Base-by-base conservation (phyloP, 1,140 invertebrate genomes). In the Laodelphax striatellus region DNA sequence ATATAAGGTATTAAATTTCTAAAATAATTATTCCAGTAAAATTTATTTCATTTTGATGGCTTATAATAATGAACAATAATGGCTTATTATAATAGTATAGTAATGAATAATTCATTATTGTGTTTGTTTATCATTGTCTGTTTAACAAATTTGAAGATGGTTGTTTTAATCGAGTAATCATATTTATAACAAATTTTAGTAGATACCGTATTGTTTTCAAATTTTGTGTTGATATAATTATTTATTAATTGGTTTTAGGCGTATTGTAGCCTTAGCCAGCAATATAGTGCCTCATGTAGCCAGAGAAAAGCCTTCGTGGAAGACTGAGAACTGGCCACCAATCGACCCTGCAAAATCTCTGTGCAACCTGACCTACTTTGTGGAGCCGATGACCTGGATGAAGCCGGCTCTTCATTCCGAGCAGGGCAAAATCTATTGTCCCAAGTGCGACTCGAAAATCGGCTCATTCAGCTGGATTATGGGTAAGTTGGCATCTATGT, bases 311-410 rank as follows among this genome's bases (percentile, higher is more conserved):
- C 76, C 73, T 60, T 71, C 73, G 43, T 79, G 75, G 77, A 72
- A 73, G 31, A 72, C 75, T 60, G 63, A 75, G 46, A 57, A 62
- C 50, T 58, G 58, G 57, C 46, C 62, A 65, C 64, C 19, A 19
- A 57, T 17, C 16, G 59, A 64, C 41, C 16, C 62, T 17, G 61
- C 63, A 44, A 24, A 63, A 24, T 21, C 52, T 1, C 43, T 56
- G 43, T 92, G 89, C 68, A 77, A 74, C 0, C 80, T 84, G 66
- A 88, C 83, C 58, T 82, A 85, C 69, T 92, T 92, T 71, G 75
- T 90, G 58, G 89, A 92, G 73, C 89, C 89, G 0, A 75, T 92
- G 67, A 74, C 80, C 17, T 92, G 89, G 89, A 92, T 92, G 88
- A 75, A 76, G 16, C 79, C 82, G 64, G 83, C 88, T 44, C 75